A percentile compares a stretch with the other conserved stretches of the same genome.
phyloP scores from a whole-genome alignment of 2,797 vertebrate genomes.

The Cyclopterus lumpus region DNA sequence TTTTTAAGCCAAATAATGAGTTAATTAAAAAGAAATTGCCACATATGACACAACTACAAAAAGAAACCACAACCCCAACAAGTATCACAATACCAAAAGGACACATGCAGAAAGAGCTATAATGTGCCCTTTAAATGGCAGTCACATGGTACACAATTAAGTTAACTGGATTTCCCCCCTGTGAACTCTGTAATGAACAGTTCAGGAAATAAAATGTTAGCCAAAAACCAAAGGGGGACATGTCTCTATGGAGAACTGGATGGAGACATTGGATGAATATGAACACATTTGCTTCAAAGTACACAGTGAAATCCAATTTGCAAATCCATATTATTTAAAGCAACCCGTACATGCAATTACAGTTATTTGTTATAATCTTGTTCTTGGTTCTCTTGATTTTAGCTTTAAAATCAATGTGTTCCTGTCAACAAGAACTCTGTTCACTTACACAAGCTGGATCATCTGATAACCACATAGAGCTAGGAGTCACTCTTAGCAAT shows the following conservation, averaged over 20 bases:
- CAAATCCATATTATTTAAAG: not conserved
- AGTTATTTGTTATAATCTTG: not conserved
- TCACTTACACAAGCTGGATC: not conserved
- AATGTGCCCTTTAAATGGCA: not conserved
- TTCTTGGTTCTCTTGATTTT: not conserved
- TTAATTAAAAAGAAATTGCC: not conserved
- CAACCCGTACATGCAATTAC: not conserved
- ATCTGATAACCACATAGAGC: constrained; percentile 11
- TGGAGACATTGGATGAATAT: not conserved
- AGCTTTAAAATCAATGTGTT: constrained; percentile 8
- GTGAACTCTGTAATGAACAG: not conserved
- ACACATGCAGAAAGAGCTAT: not conserved
- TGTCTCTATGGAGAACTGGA: not conserved
- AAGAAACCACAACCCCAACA: not conserved
- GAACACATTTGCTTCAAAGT: not conserved
- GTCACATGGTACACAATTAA: not conserved
- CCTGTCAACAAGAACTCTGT: not conserved
- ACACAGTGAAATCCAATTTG: constrained; percentile 11
- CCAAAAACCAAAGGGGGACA: not conserved
- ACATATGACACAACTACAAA: not conserved
- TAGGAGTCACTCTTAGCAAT: not conserved
- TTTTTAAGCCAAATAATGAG: constrained; percentile 9
- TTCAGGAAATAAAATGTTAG: not conserved
- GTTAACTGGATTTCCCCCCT: not conserved
- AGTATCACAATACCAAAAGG: not conserved